Evolutionary conservation across 1,140 invertebrate genomes (phyloP).

Genomic region (Heliconius hermathena): DNA sequence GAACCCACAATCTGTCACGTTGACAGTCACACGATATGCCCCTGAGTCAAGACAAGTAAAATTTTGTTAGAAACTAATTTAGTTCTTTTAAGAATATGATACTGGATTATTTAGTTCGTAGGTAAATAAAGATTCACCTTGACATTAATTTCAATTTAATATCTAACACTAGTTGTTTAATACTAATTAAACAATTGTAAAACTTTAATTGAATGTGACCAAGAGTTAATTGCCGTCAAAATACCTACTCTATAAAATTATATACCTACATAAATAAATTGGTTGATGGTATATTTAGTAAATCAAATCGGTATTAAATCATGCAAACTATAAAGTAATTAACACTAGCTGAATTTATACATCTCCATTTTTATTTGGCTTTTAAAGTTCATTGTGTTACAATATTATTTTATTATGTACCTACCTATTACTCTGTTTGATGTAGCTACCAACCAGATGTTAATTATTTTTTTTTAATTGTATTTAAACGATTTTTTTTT

Average conservation of each 20-base stretch:
- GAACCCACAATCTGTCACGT: too few species aligned
- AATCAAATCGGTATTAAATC: constrained; percentile 30
- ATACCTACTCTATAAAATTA: constrained; percentile 36
- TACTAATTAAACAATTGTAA: constrained; percentile 61
- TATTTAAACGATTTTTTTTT: neutral
- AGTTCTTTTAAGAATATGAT: constrained; percentile 17
- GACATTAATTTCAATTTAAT: constrained; percentile 58
- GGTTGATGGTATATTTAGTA: constrained; percentile 26
- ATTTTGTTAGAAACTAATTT: neutral
- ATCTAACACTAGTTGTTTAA: constrained; percentile 35
- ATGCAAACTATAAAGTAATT: constrained; percentile 31
- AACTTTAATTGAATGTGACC: constrained; percentile 54
- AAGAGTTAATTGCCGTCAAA: constrained; percentile 38
- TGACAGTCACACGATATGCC: too few species aligned
- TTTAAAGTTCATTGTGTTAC: constrained; percentile 17
- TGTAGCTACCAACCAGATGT: neutral
- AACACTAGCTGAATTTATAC: constrained; percentile 33
- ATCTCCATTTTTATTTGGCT: constrained; percentile 26
- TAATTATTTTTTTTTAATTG: neutral
- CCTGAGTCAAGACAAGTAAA: neutral
- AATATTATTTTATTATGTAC: constrained; percentile 15
- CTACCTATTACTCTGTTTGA: constrained; percentile 13
- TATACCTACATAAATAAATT: constrained; percentile 23
- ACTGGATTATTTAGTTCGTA: constrained; percentile 42
- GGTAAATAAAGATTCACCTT: constrained; percentile 61